A percentile compares a stretch with the other conserved stretches of the same genome.
These are phyloP conservation scores for Agrochola lychnidis DNA, from an alignment of 2,888 invertebrate genomes.

Conservation along the genomic window DNA sequence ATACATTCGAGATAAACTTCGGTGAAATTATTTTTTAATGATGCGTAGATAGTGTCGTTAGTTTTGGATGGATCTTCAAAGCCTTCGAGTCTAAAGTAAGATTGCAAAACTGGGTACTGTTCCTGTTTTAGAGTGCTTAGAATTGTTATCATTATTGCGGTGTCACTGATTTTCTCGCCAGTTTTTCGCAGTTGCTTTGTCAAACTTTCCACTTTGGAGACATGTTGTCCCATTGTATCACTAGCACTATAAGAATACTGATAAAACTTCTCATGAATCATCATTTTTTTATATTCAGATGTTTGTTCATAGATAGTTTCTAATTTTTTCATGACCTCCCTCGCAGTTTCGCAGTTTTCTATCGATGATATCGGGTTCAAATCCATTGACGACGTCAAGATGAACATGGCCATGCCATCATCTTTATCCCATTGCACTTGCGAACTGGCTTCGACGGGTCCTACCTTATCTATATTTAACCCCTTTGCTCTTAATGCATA, in stretches of 20 bases:
- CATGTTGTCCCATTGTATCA: constrained; percentile 19
- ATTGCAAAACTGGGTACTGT: constrained; percentile 12
- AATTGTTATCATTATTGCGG: constrained; percentile 13
- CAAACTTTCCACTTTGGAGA: constrained; percentile 19
- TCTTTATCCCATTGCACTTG: constrained; percentile 49
- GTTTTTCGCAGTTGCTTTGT: constrained; percentile 21
- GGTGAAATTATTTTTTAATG: constrained; percentile 1
- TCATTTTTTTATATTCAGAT: constrained; percentile 57
- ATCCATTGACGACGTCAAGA: neutral
- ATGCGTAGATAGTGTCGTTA: constrained; percentile 15
- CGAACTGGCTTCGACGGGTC: constrained; percentile 5
- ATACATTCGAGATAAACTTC: constrained; percentile 9
- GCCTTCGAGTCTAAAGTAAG: constrained; percentile 12
- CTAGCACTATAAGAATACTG: constrained; percentile 9
- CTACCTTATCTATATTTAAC: constrained; percentile 42
- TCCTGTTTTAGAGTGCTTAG: constrained; percentile 13
- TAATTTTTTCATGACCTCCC: constrained; percentile 49
- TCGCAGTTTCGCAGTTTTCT: constrained; percentile 34
- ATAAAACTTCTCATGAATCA: constrained; percentile 55
- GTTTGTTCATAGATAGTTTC: constrained; percentile 60
- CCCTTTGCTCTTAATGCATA: constrained; percentile 54
- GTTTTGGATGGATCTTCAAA: constrained; percentile 17
- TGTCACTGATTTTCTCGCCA: neutral
- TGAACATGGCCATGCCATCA: too few relatives aligned
- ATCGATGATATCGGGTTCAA: neutral